These are phyloP conservation scores for Myotis yumanensis DNA, from an alignment of 2,113 vertebrate species.

Conservation along the genomic window DNA sequence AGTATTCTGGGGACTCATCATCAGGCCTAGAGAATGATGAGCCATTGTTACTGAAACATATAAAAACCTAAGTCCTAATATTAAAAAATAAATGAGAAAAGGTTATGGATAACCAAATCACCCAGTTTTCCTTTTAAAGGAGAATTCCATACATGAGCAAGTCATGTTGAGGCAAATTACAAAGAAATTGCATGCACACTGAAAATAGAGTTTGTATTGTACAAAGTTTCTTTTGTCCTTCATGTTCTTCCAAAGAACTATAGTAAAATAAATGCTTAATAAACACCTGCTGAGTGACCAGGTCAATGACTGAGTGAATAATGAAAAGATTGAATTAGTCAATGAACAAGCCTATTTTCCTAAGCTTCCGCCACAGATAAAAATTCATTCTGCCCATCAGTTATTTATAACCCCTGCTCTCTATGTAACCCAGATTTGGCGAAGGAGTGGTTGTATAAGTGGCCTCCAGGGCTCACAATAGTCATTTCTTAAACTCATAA, in stretches of 20 bases:
- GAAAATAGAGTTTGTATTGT: neutral
- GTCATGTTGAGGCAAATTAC: neutral
- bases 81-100: constrained; percentile 27
- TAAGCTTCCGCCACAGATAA: constrained; percentile 29
- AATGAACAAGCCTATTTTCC: neutral
- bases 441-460: neutral
- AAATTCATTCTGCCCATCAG: neutral
- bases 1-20: neutral
- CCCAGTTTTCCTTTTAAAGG: constrained; percentile 4
- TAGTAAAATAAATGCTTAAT: neutral
- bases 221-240: neutral
- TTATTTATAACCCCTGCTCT: constrained; percentile 17
- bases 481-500: neutral
- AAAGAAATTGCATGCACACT: constrained; percentile 31
- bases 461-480: neutral
- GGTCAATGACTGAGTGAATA: neutral
- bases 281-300: neutral
- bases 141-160: neutral
- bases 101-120: neutral
- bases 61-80: neutral
- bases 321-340: constrained; percentile 3
- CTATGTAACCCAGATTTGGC: neutral
- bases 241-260: constrained; percentile 7
- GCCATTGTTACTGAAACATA: neutral
- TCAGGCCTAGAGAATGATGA: neutral